Base-by-base conservation (phyloP, 2,113 vertebrate species). In the Noturus placidus region DNA sequence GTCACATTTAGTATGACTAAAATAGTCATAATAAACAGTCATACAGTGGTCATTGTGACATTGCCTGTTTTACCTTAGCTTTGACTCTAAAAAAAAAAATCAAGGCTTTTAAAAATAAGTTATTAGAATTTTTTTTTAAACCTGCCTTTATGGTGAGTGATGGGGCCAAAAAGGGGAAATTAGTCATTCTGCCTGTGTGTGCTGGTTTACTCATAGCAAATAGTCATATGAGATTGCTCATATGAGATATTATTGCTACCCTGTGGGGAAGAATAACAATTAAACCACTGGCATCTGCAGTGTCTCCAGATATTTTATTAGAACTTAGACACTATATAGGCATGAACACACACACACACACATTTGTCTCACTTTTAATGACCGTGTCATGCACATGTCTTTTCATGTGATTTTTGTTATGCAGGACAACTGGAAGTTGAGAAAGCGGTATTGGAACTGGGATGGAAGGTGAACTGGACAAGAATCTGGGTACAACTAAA, bases 361-460 rank as follows among this genome's bases (percentile, higher is more conserved):
- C 42, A 27, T 78, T 63, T 19, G 11, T 30, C 76, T 78, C 38
- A 3, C 27, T 50, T n/a, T 33, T 86, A 86, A 78, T 78, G 33
- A 63, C 74, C 63, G 57, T 7, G 25, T 38, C 19, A 13, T 35
- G 30, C 70, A 61, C 35, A 30, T 42, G 84, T 59, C 27, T 59
- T 30, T 67, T 70, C 35, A 10, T 59, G 61, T 42, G 27, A 50
- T 6, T 38, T 9, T 59, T 50, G 9, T 72, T 77, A 30, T 30
- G n/a, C 57, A 50, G 70, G 84, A 52, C 46, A 63, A 20, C 57
- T 4, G 83, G 30, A 84, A 84, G 42, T 42, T 63, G 56, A 85
- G 42, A 77, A n/a, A 4, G 38, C 38, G 25, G 56, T 46, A 33
- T n/a, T 19, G 20, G 25, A 46, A 46, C 5, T 46, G 30, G 74